Conservation (phyloP, 23 tunicate genomes). For the Phallusia fumigata region DNA sequence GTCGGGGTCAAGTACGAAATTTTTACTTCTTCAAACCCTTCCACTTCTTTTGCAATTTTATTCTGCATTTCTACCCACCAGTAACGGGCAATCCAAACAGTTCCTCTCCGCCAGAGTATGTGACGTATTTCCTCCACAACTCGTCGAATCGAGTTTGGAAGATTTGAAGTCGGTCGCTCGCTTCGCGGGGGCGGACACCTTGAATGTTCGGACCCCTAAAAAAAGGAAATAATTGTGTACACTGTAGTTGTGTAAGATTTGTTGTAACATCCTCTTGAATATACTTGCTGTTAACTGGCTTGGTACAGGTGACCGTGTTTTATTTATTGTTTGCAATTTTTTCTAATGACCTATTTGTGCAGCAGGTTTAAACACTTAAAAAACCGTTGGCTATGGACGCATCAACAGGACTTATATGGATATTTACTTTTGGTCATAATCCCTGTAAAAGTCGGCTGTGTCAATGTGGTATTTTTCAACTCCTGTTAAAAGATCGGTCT, state of each 20-base stretch:
- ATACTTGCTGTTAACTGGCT: too few relatives aligned
- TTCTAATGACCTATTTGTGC: too few relatives aligned
- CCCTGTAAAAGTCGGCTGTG: constrained; percentile 78
- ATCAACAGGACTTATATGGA: not conserved
- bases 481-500: constrained; percentile 65
- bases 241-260: too few relatives aligned
- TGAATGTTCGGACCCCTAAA: constrained; percentile 93
- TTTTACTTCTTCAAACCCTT: too few relatives aligned
- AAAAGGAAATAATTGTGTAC: not conserved
- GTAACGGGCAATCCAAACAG: constrained; percentile 93
- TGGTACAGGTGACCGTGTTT: too few relatives aligned
- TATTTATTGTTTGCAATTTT: too few relatives aligned
- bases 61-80: constrained; percentile 37
- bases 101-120: constrained; percentile 94
- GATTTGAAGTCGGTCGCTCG: constrained; percentile 93
- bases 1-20: too few relatives aligned
- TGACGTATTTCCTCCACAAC: constrained; percentile 85
- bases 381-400: too few relatives aligned
- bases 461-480: constrained; percentile 94
- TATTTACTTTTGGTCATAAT: constrained; percentile 75
- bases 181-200: constrained; percentile 92
- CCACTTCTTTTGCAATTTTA: too few relatives aligned
- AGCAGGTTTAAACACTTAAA: too few relatives aligned
- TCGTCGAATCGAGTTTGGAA: constrained; percentile 94
- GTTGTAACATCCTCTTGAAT: too few relatives aligned